phyloP scores from a whole-genome alignment of 2,888 invertebrate genomes.

The Hydrotaea diabolus region DNA sequence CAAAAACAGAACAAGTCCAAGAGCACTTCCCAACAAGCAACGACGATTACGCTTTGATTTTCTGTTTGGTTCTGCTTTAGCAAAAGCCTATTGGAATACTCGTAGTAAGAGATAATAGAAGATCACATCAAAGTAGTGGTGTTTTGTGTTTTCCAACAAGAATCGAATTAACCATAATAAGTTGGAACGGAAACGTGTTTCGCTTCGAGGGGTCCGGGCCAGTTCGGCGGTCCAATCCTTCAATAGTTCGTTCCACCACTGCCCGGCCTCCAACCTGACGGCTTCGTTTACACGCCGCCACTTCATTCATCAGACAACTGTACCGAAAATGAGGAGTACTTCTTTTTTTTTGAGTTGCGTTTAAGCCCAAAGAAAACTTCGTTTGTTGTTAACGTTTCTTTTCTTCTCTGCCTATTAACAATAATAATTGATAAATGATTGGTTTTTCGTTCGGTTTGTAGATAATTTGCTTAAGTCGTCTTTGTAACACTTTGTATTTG shows the following conservation, averaged over 20 bases:
- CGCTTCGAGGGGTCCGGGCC: slow-evolving; percentile 29
- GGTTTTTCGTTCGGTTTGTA: slow-evolving; percentile 7
- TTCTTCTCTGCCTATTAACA: background rate
- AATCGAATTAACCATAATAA: slow-evolving; percentile 63
- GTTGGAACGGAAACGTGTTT: slow-evolving; percentile 58
- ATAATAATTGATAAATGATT: slow-evolving; percentile 57
- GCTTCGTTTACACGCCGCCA: background rate
- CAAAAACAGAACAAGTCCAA: background rate
- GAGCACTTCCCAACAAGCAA: background rate
- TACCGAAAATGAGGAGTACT: slow-evolving; percentile 20
- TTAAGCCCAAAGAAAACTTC: background rate
- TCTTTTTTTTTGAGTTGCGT: background rate
- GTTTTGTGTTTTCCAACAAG: too few species aligned
- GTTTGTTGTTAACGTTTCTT: slow-evolving; percentile 9
- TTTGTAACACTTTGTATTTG: slow-evolving; percentile 22
- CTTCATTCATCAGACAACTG: background rate
- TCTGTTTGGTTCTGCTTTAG: background rate
- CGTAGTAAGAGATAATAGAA: slow-evolving; percentile 14
- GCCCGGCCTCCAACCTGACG: background rate
- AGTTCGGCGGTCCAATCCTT: background rate
- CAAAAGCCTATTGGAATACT: background rate
- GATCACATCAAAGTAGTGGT: slow-evolving; percentile 15
- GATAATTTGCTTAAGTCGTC: slow-evolving; percentile 17
- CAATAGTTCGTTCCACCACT: background rate
- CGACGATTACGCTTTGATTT: background rate